Conservation (phyloP, 2,888 invertebrate genomes). For the Ariolimax columbianus region DNA sequence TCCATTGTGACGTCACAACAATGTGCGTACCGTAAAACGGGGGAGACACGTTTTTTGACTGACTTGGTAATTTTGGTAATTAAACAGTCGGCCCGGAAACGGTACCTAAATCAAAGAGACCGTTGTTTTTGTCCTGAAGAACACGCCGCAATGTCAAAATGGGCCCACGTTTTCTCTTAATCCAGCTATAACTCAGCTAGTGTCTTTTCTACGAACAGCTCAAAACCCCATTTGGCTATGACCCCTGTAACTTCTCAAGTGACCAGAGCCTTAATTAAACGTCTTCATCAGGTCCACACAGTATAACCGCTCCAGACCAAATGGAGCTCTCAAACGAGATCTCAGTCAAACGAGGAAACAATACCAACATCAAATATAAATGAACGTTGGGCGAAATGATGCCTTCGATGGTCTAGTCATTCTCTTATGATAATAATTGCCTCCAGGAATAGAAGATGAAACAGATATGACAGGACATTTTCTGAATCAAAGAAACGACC, state of each 20-base stretch:
- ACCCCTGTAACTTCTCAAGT: neutral
- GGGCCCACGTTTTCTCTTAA: no score
- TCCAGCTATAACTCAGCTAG: neutral
- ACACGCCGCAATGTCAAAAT: no score
- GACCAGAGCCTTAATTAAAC: neutral
- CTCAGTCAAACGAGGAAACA: neutral
- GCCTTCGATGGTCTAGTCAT: neutral
- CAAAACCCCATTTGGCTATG: neutral
- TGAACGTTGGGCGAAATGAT: neutral
- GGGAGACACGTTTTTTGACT: no score
- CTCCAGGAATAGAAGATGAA: neutral
- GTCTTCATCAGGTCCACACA: neutral
- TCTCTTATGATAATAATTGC: neutral
- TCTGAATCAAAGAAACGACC: neutral
- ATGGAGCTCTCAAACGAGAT: neutral
- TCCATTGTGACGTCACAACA: no score
- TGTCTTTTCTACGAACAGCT: neutral
- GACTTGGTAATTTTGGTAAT: no score
- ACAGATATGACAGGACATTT: neutral
- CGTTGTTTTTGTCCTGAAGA: no score
- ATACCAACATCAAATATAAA: neutral
- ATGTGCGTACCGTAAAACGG: no score
- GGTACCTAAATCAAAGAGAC: no score
- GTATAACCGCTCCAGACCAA: neutral
- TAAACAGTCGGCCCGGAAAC: no score